Evolutionary conservation across 2,797 vertebrate species (phyloP).

Genomic region (Tiaroga cobitis): DNA sequence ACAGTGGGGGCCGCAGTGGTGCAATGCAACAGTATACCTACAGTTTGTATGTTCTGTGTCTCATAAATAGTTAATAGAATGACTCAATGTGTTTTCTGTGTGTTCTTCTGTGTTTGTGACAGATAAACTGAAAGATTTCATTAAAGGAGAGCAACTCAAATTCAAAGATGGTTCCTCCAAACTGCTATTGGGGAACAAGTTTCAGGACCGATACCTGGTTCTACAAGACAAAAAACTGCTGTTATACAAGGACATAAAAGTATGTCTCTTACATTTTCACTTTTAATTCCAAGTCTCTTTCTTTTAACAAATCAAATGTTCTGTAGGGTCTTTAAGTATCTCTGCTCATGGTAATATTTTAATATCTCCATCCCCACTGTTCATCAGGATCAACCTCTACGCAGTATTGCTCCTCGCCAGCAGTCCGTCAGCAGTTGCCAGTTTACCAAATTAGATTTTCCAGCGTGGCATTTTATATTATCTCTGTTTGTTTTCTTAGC

Average conservation of each 20-base stretch:
- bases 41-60: neutral
- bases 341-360: constrained; percentile 38
- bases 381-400: constrained; percentile 27
- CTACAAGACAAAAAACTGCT: constrained; percentile 85
- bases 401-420: constrained; percentile 23
- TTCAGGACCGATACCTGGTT: constrained; percentile 91
- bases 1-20: neutral
- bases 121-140: constrained; percentile 62
- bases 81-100: neutral
- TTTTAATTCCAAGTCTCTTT: neutral
- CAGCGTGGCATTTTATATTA: constrained; percentile 30
- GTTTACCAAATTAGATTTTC: constrained; percentile 38
- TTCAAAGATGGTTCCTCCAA: constrained; percentile 91
- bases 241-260: constrained; percentile 93
- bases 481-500: constrained; percentile 35
- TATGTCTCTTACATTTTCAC: constrained; percentile 64
- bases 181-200: constrained; percentile 90
- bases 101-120: constrained; percentile 28
- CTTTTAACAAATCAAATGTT: constrained; percentile 9
- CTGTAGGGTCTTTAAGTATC: constrained; percentile 18
- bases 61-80: constrained; percentile 12
- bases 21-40: neutral
- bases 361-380: constrained; percentile 23
- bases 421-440: constrained; percentile 1
- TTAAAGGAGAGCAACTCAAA: constrained; percentile 87